Evolutionary conservation across 2,113 vertebrate genomes (phyloP).

Genomic region (Campylomormyrus numenius): DNA sequence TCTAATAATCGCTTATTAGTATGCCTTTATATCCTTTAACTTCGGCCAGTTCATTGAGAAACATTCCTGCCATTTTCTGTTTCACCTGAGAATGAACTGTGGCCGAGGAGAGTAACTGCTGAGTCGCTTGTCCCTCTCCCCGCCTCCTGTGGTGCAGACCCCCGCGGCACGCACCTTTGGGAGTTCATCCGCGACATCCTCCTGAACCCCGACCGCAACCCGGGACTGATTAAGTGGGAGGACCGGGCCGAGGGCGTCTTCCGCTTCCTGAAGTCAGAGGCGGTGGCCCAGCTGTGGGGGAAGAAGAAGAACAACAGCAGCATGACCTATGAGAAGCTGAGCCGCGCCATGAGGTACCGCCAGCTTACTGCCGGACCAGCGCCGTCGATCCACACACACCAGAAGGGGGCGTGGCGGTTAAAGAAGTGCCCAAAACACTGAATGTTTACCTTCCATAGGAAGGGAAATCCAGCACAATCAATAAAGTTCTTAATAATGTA

Average conservation of each 20-base stretch:
- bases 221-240: constrained; percentile 96
- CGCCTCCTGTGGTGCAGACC: constrained; percentile 57
- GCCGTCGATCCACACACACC: background rate
- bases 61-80: background rate
- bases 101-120: background rate
- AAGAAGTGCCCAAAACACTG: background rate
- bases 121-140: background rate
- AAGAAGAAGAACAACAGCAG: constrained; percentile 98
- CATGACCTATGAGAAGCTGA: constrained; percentile 98
- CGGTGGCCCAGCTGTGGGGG: constrained; percentile 94
- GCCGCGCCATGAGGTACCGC: constrained; percentile 89
- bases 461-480: background rate
- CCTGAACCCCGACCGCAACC: constrained; percentile 86
- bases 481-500: background rate
- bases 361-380: background rate
- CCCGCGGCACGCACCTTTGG: constrained; percentile 90
- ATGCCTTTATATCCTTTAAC: background rate
- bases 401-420: background rate
- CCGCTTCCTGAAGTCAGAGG: constrained; percentile 93
- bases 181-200: constrained; percentile 97
- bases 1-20: background rate
- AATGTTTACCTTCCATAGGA: background rate
- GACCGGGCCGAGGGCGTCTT: constrained; percentile 88
- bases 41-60: background rate
- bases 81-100: background rate